Base-by-base conservation (phyloP, 1,140 invertebrate genomes). In the Radopholus similis region DNA sequence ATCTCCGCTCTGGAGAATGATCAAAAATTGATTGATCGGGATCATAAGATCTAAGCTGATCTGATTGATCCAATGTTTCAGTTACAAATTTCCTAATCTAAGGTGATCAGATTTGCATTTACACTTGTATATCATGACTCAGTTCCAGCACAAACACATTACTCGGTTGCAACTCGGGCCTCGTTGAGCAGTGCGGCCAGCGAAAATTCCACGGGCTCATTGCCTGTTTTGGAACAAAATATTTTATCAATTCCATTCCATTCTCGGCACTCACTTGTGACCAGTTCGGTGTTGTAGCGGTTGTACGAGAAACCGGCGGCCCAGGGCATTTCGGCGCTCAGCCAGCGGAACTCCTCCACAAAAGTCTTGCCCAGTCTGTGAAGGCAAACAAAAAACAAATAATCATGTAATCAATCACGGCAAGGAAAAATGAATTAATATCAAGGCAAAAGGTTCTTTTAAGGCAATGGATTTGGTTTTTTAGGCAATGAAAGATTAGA, bases 251-350 rank as follows among this genome's bases (percentile, higher is more conserved):
- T 11, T 42, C 13, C 13, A 47, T 4, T 47, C 4, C 42, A 23
- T 13, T n/a, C 3, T 4, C 3, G 21, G 0, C 4, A 60, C 35
- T 49, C 34, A 78, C 73, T 74, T 57, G 75, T 63, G 11, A 73
- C 70, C 18, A 70, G 26, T 26, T 75, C 71, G 40, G 73, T 77
- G 51, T 78, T 75, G 62, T 72, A 75, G 11, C 73, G 76, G 58
- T 69, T 75, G 49, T 75, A 75, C 9, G 62, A 57, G 53, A 75
- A 75, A 23, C 73, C 73, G 18, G 73, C 73, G 18, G 75, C 62
- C 47, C 32, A 35, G 6, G 71, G 75, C 51, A 74, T 64, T 62
- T 42, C 11, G 13, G 6, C 18, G 9, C 68, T 30, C 11, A 75
- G 59, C 26, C 37, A 53, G 6, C 57, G 38, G 51, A 78, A 78